Evolutionary conservation across 2,888 invertebrate genomes (phyloP), one percentile per base, ranked within the genome.

Genomic region (Pandemis corylana): DNA sequence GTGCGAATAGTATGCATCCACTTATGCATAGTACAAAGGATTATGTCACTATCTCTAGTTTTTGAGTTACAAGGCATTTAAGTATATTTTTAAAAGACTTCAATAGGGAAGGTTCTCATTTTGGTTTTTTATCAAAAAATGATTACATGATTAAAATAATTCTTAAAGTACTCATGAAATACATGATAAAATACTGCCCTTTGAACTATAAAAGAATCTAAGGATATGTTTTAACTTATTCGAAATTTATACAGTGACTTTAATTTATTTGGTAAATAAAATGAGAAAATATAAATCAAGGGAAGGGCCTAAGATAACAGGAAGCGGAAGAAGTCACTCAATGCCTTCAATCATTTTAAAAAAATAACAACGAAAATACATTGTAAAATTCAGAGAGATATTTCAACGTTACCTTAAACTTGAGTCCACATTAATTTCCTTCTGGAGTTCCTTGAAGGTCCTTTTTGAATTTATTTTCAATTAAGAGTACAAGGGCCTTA

Each of bases 301-400:
- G 61, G 66, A n/a, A 46, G 41, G 41, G 59, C 46, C 51, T 36
- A 59, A 74, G 74, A 74, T 74, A 74, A 69, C 59, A 65, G 63
- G 44, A 65, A 42, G 5, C 65, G 74, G 73, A 74, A 74, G 65
- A 65, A 74, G 73, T 74, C 73, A 74, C 69, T 74, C 74, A 69
- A 65, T 51, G 15, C 65, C 61, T 65, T 74, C 74, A 65, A 74
- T 74, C 74, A 74, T 74, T 74, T 59, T 66, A 61, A 41, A 69
- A 64, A 69, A 70, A 69, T 66, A 74, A 66, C 69, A 65, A 74
- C 65, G 68, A 74, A 74, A 74, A 74, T 69, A 74, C 74, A 74
- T 65, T 74, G 67, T 75, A 67, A 63, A 75, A 67, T 56, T 67
- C 66, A 46, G 53, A 41, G 66, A 66, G 44, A 75, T 71, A 70